Conservation (phyloP, 2,797 vertebrate species). For the Semotilus atromaculatus region DNA sequence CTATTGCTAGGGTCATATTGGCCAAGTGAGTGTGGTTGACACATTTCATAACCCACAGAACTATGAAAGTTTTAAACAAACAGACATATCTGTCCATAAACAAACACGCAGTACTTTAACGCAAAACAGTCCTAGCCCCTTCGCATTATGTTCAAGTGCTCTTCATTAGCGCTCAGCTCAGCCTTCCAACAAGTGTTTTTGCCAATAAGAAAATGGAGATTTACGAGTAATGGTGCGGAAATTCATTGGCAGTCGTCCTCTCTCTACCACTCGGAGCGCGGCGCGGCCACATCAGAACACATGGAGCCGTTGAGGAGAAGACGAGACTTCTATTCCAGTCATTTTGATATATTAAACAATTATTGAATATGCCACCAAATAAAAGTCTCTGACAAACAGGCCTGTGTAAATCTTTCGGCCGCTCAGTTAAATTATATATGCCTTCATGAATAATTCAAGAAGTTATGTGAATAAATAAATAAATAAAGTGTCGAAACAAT, state of each 20-base stretch:
- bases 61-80: conserved; percentile 8
- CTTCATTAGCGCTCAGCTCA: conserved; percentile 63
- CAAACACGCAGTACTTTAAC: neutral
- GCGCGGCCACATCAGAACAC: conserved; percentile 53
- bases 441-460: conserved; percentile 75
- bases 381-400: conserved; percentile 78
- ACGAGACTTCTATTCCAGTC: conserved; percentile 68
- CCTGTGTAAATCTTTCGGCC: conserved; percentile 74
- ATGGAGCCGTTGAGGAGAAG: conserved; percentile 34
- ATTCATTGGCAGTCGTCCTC: conserved; percentile 54
- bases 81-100: conserved; percentile 13
- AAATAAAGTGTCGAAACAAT: conserved; percentile 50
- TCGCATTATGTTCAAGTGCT: conserved; percentile 44
- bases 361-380: conserved; percentile 82
- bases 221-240: conserved; percentile 55
- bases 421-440: conserved; percentile 78
- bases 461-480: conserved; percentile 57
- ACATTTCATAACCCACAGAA: neutral
- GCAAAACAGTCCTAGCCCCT: conserved; percentile 38
- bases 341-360: conserved; percentile 82
- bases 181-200: conserved; percentile 61
- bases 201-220: conserved; percentile 65
- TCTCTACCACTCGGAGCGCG: neutral
- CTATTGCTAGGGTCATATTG: neutral
- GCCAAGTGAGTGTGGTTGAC: neutral